Evolutionary conservation across 2,888 invertebrate genomes (phyloP), one percentile per base, ranked within the genome.

Genomic region (Syritta pipiens): DNA sequence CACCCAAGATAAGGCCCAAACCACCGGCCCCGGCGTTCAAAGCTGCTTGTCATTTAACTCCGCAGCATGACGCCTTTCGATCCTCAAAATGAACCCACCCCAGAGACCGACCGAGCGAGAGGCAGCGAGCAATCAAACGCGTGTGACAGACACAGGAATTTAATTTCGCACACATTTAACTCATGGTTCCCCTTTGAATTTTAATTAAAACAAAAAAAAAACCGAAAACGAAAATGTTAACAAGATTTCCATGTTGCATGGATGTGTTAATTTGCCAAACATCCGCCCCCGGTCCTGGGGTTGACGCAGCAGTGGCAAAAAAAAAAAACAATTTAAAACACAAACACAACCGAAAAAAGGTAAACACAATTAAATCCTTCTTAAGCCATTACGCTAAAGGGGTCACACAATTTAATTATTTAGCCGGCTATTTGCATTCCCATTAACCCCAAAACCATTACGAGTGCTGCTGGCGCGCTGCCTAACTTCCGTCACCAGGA

Each of bases 341-440:
- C 14, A 22, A 30, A 10, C 10, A 26, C 32, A 26, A 35, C 30
- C 46, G 53, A 22, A 10, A 57, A 59, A n/a, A 46, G 22, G 14
- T 10, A 44, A 60, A 46, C 62, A 57, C 57, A 76, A 71, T 48
- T 48, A 67, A 60, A 35, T 60, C 59, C 28, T 65, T 53, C 59
- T 65, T 48, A 42, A 55, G 60, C 77, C 60, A 72, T 67, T 71
- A 53, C 59, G 63, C 71, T 59, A 55, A 77, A 77, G 77, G 59
- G 77, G 77, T 77, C 77, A 72, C n/a, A n/a, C 77, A 72, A 77
- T 77, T 72, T 72, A 77, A 77, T 77, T 72, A 77, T 72, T 72
- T 77, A 72, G 59, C 77, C 72, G 72, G 65, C 71, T 77, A 77
- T 77, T 77, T 77, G 77, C 77, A 77, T 72, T 72, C 72, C 65